Base-by-base conservation (phyloP, 2,888 invertebrate genomes). In the Scaptomyza polygonia region DNA sequence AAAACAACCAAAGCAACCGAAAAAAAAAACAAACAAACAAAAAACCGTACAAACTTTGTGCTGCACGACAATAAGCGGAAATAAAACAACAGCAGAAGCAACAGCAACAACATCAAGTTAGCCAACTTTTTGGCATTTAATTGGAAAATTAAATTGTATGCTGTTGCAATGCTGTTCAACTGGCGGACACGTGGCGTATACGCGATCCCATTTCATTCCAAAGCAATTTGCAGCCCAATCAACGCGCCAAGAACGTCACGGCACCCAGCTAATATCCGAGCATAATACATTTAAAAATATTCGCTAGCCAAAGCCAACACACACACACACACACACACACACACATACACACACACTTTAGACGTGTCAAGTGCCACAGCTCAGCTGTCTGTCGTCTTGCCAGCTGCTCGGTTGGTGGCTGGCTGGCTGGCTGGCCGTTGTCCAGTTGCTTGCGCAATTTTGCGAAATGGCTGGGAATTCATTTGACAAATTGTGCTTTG, bases 101-200 rank as follows among this genome's bases (percentile, higher is more conserved):
- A 9, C 16, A 14, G 39, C 25, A 49, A 9, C 6, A 48, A 52
- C 48, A 43, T 42, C 14, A 48, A 30, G 53, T 30, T 18, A 40
- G 27, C 55, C 44, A 86, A 68, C 59, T 63, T 79, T 69, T 74
- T 67, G 72, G 76, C 70, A 82, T 89, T 89, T 89, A 89, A 90
- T 90, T 89, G 89, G 88, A 89, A 89, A 89, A 90, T 89, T 86
- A 89, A 90, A 89, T 90, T 89, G 82, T 52, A 73, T 87, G 74
- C 77, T 75, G 54, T 58, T 68, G 71, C 67, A 69, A 67, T 72
- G 63, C n/a, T n/a, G n/a, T n/a, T 52, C 57, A 27, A 4, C 9
- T 4, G 29, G 29, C 11, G 39, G 30, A 55, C 36, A 36, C 51
- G 44, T 44, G 55, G 44, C 64, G 67, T 65, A 73, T 75, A 42